Evolutionary conservation across 2,113 vertebrate genomes (phyloP).

Genomic region (Perca fluviatilis): DNA sequence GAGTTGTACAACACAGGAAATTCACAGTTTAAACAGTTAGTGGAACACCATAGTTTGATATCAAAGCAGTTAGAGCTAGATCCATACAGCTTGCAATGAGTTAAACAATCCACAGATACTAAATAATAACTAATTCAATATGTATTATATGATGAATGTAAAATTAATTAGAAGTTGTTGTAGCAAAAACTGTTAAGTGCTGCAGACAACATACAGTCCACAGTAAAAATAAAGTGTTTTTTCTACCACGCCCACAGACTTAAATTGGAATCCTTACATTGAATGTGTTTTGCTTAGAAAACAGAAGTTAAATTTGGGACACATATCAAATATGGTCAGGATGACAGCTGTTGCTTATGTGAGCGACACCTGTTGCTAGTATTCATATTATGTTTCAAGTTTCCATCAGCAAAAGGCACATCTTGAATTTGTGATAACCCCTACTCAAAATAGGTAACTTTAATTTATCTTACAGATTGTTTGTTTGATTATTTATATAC

Average conservation of each 20-base stretch:
- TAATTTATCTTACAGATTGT: not conserved
- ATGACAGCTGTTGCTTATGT: constrained; percentile 48
- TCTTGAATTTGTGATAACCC: constrained; percentile 1
- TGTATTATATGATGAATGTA: not conserved
- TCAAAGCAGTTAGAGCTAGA: not conserved
- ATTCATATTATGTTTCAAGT: constrained; percentile 44
- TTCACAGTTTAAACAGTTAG: not conserved
- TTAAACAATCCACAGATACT: not conserved
- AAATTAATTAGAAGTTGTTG: not conserved
- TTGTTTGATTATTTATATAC: not conserved
- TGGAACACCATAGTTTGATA: not conserved
- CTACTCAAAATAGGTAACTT: not conserved
- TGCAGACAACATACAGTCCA: too few species aligned
- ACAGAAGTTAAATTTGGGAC: constrained; percentile 64
- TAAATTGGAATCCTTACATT: constrained; percentile 17
- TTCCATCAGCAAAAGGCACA: constrained; percentile 31
- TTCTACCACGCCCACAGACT: not conserved
- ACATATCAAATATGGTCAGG: constrained; percentile 42
- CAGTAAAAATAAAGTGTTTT: too few species aligned
- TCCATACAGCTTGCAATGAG: not conserved
- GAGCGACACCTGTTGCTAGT: constrained; percentile 26
- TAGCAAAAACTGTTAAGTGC: not conserved
- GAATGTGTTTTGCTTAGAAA: constrained; percentile 32
- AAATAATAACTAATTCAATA: not conserved
- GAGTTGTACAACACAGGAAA: not conserved